Conservation (phyloP, 2,888 invertebrate genomes). For the Eupithecia centaureata region DNA sequence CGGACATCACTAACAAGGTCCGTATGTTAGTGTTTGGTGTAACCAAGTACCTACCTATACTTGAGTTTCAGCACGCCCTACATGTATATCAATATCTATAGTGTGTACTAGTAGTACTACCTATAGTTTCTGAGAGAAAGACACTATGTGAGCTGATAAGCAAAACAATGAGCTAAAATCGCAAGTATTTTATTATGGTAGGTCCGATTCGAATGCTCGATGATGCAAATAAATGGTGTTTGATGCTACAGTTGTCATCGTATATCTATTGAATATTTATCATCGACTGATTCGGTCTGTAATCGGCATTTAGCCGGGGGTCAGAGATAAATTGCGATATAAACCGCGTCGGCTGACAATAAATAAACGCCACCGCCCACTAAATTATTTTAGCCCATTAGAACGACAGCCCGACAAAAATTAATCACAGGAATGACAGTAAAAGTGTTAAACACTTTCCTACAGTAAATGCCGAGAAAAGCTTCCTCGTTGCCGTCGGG, state of each 20-base stretch:
- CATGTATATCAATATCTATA: too few relatives aligned
- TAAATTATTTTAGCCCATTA: slow-evolving; percentile 83
- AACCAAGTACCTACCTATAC: neutral
- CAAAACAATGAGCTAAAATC: neutral
- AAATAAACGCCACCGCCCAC: slow-evolving; percentile 76
- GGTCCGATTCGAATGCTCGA: neutral
- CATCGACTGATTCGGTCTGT: slow-evolving; percentile 32
- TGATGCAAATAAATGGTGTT: neutral
- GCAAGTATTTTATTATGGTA: neutral
- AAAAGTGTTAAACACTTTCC: slow-evolving; percentile 79
- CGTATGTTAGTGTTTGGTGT: slow-evolving; percentile 15
- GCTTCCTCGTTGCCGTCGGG: slow-evolving; percentile 34
- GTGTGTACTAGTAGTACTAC: too few relatives aligned
- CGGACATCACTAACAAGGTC: slow-evolving; percentile 37
- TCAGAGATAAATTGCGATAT: slow-evolving; percentile 66
- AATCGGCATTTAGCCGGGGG: slow-evolving; percentile 42
- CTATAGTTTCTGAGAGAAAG: neutral
- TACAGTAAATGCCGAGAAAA: slow-evolving; percentile 53
- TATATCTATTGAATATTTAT: slow-evolving; percentile 33
- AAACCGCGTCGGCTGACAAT: slow-evolving; percentile 63
- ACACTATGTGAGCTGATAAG: neutral
- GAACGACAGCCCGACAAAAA: slow-evolving; percentile 76
- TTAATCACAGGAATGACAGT: slow-evolving; percentile 80
- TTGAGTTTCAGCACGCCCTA: neutral
- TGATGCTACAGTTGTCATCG: slow-evolving; percentile 17